A percentile compares a stretch with the other conserved stretches of the same genome.
These are phyloP conservation scores for Nomada ruficornis DNA, from an alignment of 2,888 invertebrate genomes.

Conservation along the genomic window DNA sequence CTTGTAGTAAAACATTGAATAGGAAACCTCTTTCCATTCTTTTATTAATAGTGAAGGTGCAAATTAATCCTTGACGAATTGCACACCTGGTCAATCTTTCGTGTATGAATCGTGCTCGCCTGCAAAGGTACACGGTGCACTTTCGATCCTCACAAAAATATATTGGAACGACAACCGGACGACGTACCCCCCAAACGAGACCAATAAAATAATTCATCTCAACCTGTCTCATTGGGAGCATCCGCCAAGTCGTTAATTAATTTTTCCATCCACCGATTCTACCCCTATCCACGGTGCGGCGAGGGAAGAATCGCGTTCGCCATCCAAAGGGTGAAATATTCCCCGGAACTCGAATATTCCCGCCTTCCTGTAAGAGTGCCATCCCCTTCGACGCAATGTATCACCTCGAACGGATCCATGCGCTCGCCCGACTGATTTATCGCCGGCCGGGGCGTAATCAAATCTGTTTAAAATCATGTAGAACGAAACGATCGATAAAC, in stretches of 20 bases:
- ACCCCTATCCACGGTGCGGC: neutral
- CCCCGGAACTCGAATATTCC: constrained; percentile 27
- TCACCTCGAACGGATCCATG: constrained; percentile 7
- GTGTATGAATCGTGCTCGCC: too few relatives aligned
- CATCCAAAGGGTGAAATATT: constrained; percentile 32
- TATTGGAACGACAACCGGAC: too few relatives aligned
- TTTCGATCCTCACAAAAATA: neutral
- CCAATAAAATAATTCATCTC: neutral
- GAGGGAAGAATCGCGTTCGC: constrained; percentile 1
- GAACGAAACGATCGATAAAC: constrained; percentile 44
- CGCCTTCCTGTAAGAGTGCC: constrained; percentile 29
- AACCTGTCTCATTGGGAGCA: neutral
- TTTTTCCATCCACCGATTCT: constrained; percentile 20
- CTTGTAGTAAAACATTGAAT: too few relatives aligned
- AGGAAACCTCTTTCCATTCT: too few relatives aligned
- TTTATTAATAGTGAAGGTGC: too few relatives aligned
- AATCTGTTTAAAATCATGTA: constrained; percentile 58
- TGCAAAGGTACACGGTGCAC: too few relatives aligned
- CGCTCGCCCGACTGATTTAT: constrained; percentile 37
- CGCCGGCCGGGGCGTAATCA: constrained; percentile 32
- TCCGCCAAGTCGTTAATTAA: constrained; percentile 15
- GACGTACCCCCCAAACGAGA: neutral
- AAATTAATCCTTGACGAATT: too few relatives aligned
- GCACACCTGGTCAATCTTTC: too few relatives aligned
- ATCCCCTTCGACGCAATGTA: constrained; percentile 20